phyloP scores from a whole-genome alignment of 2,888 invertebrate genomes.

The Pterobdella sp. region DNA sequence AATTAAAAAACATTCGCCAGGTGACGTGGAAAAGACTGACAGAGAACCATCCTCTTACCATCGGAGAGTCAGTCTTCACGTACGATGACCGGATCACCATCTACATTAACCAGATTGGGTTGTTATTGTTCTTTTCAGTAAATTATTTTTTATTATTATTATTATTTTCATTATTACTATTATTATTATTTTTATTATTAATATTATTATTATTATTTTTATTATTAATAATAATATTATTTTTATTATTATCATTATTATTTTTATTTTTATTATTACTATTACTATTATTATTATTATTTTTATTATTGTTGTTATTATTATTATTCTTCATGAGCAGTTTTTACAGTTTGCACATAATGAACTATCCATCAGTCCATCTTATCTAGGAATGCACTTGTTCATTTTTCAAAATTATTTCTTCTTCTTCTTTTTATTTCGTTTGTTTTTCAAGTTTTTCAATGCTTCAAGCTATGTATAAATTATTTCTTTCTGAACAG shows the following conservation, averaged over 20 bases:
- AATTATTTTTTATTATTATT: too few relatives aligned
- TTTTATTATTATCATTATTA: background rate
- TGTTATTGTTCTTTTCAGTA: conserved; percentile 26
- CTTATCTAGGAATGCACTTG: too few relatives aligned
- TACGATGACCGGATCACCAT: conserved; percentile 27
- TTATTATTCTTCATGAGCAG: background rate
- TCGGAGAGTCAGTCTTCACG: conserved; percentile 20
- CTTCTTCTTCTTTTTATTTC: too few relatives aligned
- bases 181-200: background rate
- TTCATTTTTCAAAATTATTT: too few relatives aligned
- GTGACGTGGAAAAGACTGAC: conserved; percentile 28
- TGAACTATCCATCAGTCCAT: too few relatives aligned
- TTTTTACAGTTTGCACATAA: background rate
- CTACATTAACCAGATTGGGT: conserved; percentile 21
- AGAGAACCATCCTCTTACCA: conserved; percentile 29
- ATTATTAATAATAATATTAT: background rate
- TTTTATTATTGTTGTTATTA: background rate
- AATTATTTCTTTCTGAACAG: too few relatives aligned
- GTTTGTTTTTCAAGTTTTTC: too few relatives aligned
- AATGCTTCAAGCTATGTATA: too few relatives aligned
- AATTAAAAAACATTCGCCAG: conserved; percentile 1
- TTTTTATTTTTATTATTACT: background rate
- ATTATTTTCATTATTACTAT: too few relatives aligned
- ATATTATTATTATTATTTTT: background rate
- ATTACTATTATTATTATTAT: background rate